Conservation (phyloP, 1,140 invertebrate genomes). For the Drosophila pandora region DNA sequence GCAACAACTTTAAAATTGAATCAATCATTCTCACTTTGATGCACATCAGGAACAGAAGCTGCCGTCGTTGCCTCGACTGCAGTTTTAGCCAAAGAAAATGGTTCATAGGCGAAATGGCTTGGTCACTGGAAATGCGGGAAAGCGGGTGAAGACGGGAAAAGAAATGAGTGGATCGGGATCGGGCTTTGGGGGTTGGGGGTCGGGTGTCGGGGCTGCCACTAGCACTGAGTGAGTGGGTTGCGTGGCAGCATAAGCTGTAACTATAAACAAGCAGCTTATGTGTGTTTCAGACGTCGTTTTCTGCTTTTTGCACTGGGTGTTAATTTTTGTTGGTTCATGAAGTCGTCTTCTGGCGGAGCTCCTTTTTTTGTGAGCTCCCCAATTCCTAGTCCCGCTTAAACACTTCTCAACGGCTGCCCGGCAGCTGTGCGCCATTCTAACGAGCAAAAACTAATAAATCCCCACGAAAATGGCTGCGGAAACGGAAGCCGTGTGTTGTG, state of each 20-base stretch:
- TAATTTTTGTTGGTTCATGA: conserved; percentile 82
- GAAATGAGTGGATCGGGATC: neutral
- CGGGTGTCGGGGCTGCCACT: neutral
- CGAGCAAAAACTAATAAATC: conserved; percentile 83
- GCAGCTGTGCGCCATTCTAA: conserved; percentile 77
- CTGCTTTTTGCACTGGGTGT: conserved; percentile 75
- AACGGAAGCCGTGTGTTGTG: conserved; percentile 78
- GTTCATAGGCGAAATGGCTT: conserved; percentile 55
- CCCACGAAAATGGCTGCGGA: conserved; percentile 80
- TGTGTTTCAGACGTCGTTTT: conserved; percentile 74
- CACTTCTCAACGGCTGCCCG: conserved; percentile 57
- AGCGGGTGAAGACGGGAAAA: neutral
- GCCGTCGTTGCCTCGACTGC: conserved; percentile 66
- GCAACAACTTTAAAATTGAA: conserved; percentile 83
- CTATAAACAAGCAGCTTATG: conserved; percentile 82
- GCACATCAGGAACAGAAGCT: conserved; percentile 83
- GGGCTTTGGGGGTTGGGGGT: too few species aligned
- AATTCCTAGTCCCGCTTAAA: conserved; percentile 52
- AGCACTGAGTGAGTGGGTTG: conserved; percentile 23
- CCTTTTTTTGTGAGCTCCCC: conserved; percentile 9
- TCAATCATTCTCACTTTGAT: conserved; percentile 84
- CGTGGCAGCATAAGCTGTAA: conserved; percentile 78
- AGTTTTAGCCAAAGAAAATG: conserved; percentile 72
- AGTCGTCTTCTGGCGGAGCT: conserved; percentile 48
- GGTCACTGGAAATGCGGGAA: conserved; percentile 15